Percentiles rank a stretch among this genome's conserved stretches.
Evolutionary conservation across 2,888 invertebrate genomes (phyloP).

Genomic region (Eupithecia subumbrata): DNA sequence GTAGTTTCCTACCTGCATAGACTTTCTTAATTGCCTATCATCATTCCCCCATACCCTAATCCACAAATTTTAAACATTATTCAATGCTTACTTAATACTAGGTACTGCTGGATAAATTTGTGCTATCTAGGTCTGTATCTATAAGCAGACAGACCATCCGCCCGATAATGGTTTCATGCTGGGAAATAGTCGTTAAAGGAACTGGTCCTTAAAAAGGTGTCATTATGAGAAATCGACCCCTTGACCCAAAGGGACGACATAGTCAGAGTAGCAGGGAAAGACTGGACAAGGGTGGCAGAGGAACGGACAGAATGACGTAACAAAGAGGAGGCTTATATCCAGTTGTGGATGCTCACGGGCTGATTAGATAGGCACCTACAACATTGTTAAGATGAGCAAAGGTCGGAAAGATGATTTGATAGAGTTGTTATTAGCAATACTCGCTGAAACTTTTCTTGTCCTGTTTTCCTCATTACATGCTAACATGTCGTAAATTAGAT

Average conservation of each 20-base stretch:
- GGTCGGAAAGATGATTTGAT: neutral
- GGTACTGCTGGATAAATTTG: no score
- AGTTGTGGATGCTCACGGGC: neutral
- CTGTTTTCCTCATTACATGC: constrained; percentile 2
- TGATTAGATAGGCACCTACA: neutral
- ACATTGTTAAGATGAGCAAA: neutral
- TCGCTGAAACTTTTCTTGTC: neutral
- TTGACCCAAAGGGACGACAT: neutral
- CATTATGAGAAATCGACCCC: neutral
- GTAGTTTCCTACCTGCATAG: neutral
- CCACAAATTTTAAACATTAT: no score
- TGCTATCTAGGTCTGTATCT: no score
- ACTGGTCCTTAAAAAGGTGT: neutral
- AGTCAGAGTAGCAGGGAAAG: neutral
- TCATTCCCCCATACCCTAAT: neutral
- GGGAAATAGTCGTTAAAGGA: no score
- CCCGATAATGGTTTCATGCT: no score
- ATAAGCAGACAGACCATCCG: no score
- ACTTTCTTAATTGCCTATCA: neutral
- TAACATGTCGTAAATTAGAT: neutral
- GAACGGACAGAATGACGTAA: neutral
- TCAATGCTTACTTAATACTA: no score
- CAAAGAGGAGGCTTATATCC: neutral
- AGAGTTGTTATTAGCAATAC: neutral
- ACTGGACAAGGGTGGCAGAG: neutral